Base-by-base conservation (phyloP, 2,888 invertebrate species). In the Spilosoma lubricipeda region DNA sequence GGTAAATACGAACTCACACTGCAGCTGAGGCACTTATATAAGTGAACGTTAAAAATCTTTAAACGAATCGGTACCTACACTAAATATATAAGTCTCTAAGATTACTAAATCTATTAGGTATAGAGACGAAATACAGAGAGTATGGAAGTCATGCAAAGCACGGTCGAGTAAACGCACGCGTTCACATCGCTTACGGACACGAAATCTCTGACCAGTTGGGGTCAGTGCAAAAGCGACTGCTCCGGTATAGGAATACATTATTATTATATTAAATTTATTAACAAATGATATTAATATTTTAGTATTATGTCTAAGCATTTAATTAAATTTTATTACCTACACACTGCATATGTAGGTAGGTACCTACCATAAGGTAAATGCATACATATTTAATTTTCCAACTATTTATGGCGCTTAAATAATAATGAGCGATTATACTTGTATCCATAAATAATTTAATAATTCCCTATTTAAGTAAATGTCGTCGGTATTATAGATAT, bases 351-450 rank as follows among this genome's bases (percentile, higher is more conserved):
- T 39, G 36, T 36, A 36, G 36, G 23, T 18, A 8, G 23, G 23
- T 64, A 48, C 45, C 18, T 23, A 23, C 48, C n/a, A n/a, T 36
- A 36, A 68, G 68, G 68, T 52, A 68, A 48, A 48, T 68, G 23
- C 3, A 56, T 64, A 64, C 13, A 33, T 52, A 33, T 48, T 68
- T 67, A 48, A 33, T 68, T 68, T 45, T 18, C 4, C 30, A 68
- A 11, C 45, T 30, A 68, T 68, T 52, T 68, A 68, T 68, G 68
- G 68, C 27, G 3, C 20, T n/a, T 52, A 33, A 33, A 48, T 33
- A 67, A 67, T 30, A 48, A 68, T 48, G 13, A 48, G 15, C 15
- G 8, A 45, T 68, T 11, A 30, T 45, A 33, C 33, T 48, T 23
- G 13, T 2, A 33, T 64, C 13, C 20, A 68, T 68, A 52, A 52